Evolutionary conservation across 2,888 invertebrate genomes (phyloP).

Genomic region (Philaethria dido): DNA sequence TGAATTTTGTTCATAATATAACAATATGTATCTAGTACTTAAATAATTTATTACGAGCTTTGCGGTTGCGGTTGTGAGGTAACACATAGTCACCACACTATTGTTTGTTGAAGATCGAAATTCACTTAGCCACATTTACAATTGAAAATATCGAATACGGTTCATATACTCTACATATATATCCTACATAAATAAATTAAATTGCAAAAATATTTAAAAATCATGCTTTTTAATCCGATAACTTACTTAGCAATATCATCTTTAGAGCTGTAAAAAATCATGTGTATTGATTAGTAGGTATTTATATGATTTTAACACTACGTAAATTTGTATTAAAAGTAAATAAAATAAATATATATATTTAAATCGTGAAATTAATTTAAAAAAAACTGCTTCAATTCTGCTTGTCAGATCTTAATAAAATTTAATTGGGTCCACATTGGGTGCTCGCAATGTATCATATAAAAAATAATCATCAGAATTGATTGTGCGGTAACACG

Average conservation of each 20-base stretch:
- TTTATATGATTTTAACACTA: not conserved
- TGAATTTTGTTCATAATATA: too few relatives aligned
- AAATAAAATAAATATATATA: too few relatives aligned
- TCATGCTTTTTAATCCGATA: not conserved
- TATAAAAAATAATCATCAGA: too few relatives aligned
- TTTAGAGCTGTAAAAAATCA: constrained; percentile 70
- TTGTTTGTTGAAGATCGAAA: constrained; percentile 4
- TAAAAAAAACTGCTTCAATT: too few relatives aligned
- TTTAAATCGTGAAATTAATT: too few relatives aligned
- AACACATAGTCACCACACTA: constrained; percentile 6
- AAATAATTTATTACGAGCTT: not conserved
- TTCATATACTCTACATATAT: too few relatives aligned
- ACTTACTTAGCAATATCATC: constrained; percentile 73
- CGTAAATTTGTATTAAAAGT: not conserved
- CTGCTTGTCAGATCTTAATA: too few relatives aligned
- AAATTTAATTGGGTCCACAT: too few relatives aligned
- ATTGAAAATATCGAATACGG: not conserved
- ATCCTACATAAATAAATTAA: too few relatives aligned
- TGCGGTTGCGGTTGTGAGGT: constrained; percentile 1
- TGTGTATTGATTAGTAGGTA: constrained; percentile 11
- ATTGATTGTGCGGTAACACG: too few relatives aligned
- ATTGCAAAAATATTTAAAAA: not conserved
- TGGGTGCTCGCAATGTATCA: too few relatives aligned
- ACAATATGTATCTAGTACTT: not conserved
- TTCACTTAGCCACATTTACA: constrained; percentile 6